Evolutionary conservation across 2,888 invertebrate species (phyloP), one percentile per base, ranked within the genome.

Genomic region (Tetragnatha montana): DNA sequence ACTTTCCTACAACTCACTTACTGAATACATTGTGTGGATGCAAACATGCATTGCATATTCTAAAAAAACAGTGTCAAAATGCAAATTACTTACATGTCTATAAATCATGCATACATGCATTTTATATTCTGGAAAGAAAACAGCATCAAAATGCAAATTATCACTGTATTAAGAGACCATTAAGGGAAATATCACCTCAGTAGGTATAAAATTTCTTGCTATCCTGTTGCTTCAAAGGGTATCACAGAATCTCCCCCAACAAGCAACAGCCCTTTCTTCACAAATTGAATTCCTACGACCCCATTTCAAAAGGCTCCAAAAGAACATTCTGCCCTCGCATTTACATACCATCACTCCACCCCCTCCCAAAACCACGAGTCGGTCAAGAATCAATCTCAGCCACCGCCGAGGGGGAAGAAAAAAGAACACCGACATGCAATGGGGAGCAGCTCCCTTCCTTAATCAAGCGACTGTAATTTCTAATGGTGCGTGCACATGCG

Each of bases 401-500:
- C 17, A n/a, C n/a, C 21, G 73, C 73, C 73, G 22, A 21, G n/a
- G n/a, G n/a, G n/a, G n/a, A n/a, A n/a, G n/a, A 73, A 21, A 71
- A 22, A 73, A 73, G 19, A 12, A 12, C 73, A 19, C 73, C 22
- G 73, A 19, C 60, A 60, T 60, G 60, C 60, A 12, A 17, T 4
- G 12, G 60, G 60, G 60, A 60, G 14, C 60, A 60, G 17, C 78
- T 22, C 78, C 60, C 60, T 70, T 35, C 70, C 69, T 8, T 35
- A 22, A 69, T 81, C n/a, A 49, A 60, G 78, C 51, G 22, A 21
- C 73, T 6, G 71, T 49, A 85, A 79, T 85, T 51, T 85, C 70
- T 22, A 21, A 51, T 19, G n/a, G 85, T 85, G 80, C 49, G 86
- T 80, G 79, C 80, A 84, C 84, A 89, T 76, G 80, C 84, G 84